Base-by-base conservation (phyloP, 2,888 invertebrate genomes). In the Epistrophe eligans region DNA sequence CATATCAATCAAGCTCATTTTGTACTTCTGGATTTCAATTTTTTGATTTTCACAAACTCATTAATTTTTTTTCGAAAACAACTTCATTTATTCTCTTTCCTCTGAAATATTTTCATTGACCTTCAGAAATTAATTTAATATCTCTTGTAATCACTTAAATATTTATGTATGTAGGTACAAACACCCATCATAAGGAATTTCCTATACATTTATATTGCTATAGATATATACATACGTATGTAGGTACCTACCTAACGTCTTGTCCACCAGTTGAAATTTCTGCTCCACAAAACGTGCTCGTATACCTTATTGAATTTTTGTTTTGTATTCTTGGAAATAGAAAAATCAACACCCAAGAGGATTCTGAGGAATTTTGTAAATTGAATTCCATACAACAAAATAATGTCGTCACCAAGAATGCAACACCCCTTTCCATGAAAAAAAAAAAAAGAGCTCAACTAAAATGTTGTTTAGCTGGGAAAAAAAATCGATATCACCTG, bases 361-460 rank as follows among this genome's bases (percentile, higher is more conserved):
- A 71, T 76, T 43, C 52, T 57, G 19, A 76, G 71, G 74, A 79
- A 84, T 84, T 84, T 79, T 71, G 84, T 84, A 84, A 84, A 79
- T 79, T 72, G 74, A 79, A 84, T 79, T 74, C 74, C 45, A 57
- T 64, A 52, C n/a, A 50, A 71, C 57, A 64, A 67, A 15, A 66
- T 66, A 67, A 32, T 55, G 48, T 62, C 48, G 11, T 48, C 70
- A 74, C 17, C 4, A 71, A 66, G 79, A 84, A 84, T 84, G 84
- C 84, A 74, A 50, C 35, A 35, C 35, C 35, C 66, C 35, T 13
- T 62, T 62, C 2, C 4, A 7, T 8, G 7, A 35, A 38, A 4
- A 19, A 3, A 8, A 48, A 66, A 62, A 13, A 43, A 9, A 24
- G 6, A 17, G 6, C 58, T 28, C 15, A 28, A 28, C 28, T 32